Base-by-base conservation (phyloP, 2,113 vertebrate species). In the Blennius ocellaris region DNA sequence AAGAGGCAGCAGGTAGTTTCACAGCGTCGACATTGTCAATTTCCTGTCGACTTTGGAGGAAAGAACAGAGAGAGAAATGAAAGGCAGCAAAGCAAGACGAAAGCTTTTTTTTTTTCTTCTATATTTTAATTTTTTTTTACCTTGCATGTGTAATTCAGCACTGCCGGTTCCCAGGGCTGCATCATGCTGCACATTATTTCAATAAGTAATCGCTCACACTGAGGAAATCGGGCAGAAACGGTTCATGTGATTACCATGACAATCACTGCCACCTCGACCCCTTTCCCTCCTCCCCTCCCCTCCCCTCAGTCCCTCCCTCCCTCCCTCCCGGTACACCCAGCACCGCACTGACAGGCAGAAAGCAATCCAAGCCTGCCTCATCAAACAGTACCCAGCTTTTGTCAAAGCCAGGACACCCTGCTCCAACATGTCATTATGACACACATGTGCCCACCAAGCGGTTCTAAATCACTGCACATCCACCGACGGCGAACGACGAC, bases 161-260 rank as follows among this genome's bases (percentile, higher is more conserved):
- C 17, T 40, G 43, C 10, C 11, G 50, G 37, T 70, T 40, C 52
- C 40, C 10, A 8, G 14, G 6, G 47, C 49, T 62, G 6, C 10
- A 21, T 70, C 7, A 14, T 44, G 21, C 57, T 36, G 12, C 3
- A 11, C 10, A n/a, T 21, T 0, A 17, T 9, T 11, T 17, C 54
- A 5, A 50, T 14, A 41, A 36, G 37, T 49, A 11, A 16, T 38
- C 6, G 50, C 2, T 7, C 8, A 56, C 8, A 54, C 6, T 38
- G 41, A 54, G 39, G 40, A 40, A 76, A 64, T 64, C 48, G 44
- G n/a, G 16, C 15, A 41, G 14, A 75, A 15, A 37, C 15, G 48
- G 41, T 64, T 37, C 50, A 50, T 21, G 17, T 38, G 37, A 59
- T 53, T 12, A 40, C 21, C 8, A 44, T 39, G 55, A 47, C 53